Evolutionary conservation across 2,113 vertebrate genomes (phyloP), one percentile per base, ranked within the genome.

Genomic region (Puffinus mauretanicus): DNA sequence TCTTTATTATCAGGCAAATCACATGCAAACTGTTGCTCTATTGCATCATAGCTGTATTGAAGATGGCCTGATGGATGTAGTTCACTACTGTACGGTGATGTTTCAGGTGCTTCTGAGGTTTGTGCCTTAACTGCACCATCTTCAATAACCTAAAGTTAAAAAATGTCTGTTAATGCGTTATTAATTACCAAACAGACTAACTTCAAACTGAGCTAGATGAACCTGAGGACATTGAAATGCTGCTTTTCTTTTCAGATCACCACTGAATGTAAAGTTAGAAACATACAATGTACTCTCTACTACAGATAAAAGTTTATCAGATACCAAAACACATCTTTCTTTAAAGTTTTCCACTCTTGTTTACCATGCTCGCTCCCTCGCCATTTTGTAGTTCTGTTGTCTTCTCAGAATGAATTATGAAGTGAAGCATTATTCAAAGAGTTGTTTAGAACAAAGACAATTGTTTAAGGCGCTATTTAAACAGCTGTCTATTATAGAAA

Each of bases 51-150:
- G 94, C 93, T 98, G 97, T 78, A 98, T 8, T 57, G 98, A 98
- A 98, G 97, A 75, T 97, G 95, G 36, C 96, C 98, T 54, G 98
- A 98, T 32, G 98, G 98, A 97, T 97, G 98, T 30, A 98, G 96
- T 73, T 98, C 98, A 46, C 96, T 94, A 46, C 96, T 94, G 55
- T 97, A 98, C 8, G 97, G 97, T 32, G 98, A 94, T 32, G 30
- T 79, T 81, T 93, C 92, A 75, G 82, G 46, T 40, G 92, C 82
- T 73, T 60, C 97, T 83, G 95, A 79, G 73, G 94, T 93, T 82
- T 97, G 88, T 85, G 86, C 88, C 58, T 96, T 83, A 72, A 93
- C 55, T 40, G 54, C 96, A 80, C 94, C 75, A 16, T 96, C 95
- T 86, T 96, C 96, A 70, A 73, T 79, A 76, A 97, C 92, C 98